Evolutionary conservation across 2,797 vertebrate genomes (phyloP).

Genomic region (Echeneis naucrates): DNA sequence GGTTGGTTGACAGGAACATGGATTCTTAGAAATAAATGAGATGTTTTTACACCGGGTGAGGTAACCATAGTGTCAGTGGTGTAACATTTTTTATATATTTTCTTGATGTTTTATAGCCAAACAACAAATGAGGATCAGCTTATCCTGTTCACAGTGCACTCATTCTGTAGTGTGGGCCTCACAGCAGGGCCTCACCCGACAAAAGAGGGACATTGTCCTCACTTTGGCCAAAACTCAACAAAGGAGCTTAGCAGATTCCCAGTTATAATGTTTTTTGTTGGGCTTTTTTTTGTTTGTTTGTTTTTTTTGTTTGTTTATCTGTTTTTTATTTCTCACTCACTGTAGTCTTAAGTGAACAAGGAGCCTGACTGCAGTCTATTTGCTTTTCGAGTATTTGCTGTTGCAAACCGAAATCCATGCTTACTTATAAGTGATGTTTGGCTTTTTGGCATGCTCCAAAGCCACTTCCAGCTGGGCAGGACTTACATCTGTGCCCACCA

Average conservation of each 20-base stretch:
- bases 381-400: not conserved
- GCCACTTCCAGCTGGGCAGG: slow-evolving; percentile 87
- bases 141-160: not conserved
- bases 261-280: not conserved
- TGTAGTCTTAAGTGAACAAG: too few relatives aligned
- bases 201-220: slow-evolving; percentile 46
- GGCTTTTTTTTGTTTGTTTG: too few relatives aligned
- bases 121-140: not conserved
- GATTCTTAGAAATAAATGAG: not conserved
- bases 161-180: not conserved
- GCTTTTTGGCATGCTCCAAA: slow-evolving; percentile 31
- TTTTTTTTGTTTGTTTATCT: too few relatives aligned
- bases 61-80: not conserved
- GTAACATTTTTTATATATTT: too few relatives aligned
- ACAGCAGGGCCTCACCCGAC: slow-evolving; percentile 23
- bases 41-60: too few relatives aligned
- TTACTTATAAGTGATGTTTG: slow-evolving; percentile 82
- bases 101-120: too few relatives aligned
- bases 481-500: slow-evolving; percentile 89
- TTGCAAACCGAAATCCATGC: not conserved
- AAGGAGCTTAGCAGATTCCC: not conserved
- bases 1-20: not conserved
- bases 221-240: slow-evolving; percentile 9
- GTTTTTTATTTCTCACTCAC: too few relatives aligned
- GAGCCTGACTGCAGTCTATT: not conserved